Evolutionary conservation across 1,140 invertebrate species (phyloP).

Genomic region (Cotesia typhae): DNA sequence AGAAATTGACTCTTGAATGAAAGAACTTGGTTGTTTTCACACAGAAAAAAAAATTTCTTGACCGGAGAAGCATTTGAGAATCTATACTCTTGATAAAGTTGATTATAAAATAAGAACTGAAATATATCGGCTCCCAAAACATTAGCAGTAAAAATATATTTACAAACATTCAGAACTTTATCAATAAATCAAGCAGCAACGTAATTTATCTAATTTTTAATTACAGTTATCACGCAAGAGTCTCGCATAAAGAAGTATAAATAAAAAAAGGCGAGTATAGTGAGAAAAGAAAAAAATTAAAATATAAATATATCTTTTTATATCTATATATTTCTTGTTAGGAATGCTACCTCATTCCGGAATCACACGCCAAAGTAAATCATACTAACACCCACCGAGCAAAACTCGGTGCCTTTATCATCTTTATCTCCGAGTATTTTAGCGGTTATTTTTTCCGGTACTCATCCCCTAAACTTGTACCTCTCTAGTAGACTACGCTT

Average conservation of each 20-base stretch:
- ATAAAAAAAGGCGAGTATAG: slow-evolving; percentile 39
- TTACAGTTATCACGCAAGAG: slow-evolving; percentile 62
- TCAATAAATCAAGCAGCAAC: slow-evolving; percentile 23
- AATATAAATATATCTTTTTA: slow-evolving; percentile 44
- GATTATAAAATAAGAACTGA: not conserved
- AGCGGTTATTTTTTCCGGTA: slow-evolving; percentile 64
- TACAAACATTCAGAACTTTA: slow-evolving; percentile 21
- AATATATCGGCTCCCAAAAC: not conserved
- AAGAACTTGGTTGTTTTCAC: too few relatives aligned
- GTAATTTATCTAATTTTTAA: slow-evolving; percentile 57
- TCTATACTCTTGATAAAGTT: not conserved
- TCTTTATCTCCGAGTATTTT: slow-evolving; percentile 66
- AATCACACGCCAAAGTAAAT: slow-evolving; percentile 54
- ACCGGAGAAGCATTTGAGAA: too few relatives aligned
- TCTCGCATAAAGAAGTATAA: slow-evolving; percentile 41
- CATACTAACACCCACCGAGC: slow-evolving; percentile 32
- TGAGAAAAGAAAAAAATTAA: too few relatives aligned
- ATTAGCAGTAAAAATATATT: not conserved
- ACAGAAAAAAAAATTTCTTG: too few relatives aligned
- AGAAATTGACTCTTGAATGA: too few relatives aligned
- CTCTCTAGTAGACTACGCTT: slow-evolving; percentile 25
- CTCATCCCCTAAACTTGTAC: slow-evolving; percentile 29
- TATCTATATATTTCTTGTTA: slow-evolving; percentile 18
- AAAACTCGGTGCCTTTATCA: slow-evolving; percentile 60
- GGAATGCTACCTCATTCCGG: slow-evolving; percentile 50